phyloP scores from a whole-genome alignment of 2,113 vertebrate genomes.

The Urocynchramus pylzowi region DNA sequence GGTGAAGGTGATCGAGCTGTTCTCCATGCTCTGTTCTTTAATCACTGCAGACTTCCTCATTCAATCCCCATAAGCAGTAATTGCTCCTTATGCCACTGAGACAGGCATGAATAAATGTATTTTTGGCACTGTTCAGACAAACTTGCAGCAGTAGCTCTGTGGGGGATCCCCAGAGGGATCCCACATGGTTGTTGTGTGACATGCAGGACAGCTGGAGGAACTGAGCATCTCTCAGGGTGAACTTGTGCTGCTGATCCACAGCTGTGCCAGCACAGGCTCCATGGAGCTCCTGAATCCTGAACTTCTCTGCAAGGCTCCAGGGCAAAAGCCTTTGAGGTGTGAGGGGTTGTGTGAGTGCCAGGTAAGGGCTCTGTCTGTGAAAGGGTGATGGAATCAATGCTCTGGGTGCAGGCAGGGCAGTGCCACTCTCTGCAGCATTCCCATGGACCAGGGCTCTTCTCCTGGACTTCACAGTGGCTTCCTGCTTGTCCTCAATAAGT shows the following conservation, averaged over 20 bases:
- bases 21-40: slow-evolving; percentile 2
- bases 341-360: background rate
- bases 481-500: background rate
- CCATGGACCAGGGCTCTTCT: background rate
- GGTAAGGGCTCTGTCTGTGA: background rate
- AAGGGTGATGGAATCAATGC: background rate
- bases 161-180: background rate
- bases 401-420: background rate
- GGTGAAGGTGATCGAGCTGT: slow-evolving; percentile 17
- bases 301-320: background rate
- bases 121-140: background rate
- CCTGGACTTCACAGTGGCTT: background rate
- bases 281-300: background rate
- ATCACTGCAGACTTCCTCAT: background rate
- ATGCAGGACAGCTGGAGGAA: background rate
- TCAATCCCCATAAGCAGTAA: background rate
- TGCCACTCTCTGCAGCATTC: background rate
- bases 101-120: background rate
- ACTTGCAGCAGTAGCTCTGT: background rate
- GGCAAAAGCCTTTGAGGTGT: background rate
- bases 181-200: background rate
- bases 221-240: background rate
- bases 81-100: background rate
- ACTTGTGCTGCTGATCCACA: background rate
- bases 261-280: background rate